Conservation (phyloP, 2,797 vertebrate genomes). For the Percopsis omiscomaycus region DNA sequence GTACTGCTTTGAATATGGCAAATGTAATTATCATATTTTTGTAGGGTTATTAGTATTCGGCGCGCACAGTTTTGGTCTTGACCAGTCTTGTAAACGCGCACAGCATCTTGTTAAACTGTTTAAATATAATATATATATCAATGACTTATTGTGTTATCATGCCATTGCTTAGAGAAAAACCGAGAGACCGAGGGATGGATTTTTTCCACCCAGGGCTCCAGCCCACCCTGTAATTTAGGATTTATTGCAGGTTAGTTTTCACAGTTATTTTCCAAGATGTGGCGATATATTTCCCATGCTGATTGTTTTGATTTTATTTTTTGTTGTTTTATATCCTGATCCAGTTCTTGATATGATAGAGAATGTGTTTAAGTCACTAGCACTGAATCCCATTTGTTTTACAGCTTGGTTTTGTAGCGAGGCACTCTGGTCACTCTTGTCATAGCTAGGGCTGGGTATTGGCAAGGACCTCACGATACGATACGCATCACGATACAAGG, state of each 20-base stretch:
- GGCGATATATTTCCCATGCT: slow-evolving; percentile 35
- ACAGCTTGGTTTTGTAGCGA: background rate
- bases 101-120: slow-evolving; percentile 29
- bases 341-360: slow-evolving; percentile 11
- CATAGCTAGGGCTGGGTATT: too few species aligned
- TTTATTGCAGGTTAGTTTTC: slow-evolving; percentile 61
- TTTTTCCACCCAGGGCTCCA: slow-evolving; percentile 39
- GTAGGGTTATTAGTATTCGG: slow-evolving; percentile 23
- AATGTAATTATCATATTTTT: slow-evolving; percentile 37
- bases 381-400: slow-evolving; percentile 7
- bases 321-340: background rate
- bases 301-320: slow-evolving; percentile 36
- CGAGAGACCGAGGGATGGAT: slow-evolving; percentile 27
- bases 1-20: slow-evolving; percentile 39
- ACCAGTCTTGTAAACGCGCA: slow-evolving; percentile 31
- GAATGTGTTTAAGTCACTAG: slow-evolving; percentile 5
- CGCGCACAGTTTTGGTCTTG: slow-evolving; percentile 14
- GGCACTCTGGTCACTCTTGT: background rate
- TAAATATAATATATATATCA: slow-evolving; percentile 41
- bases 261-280: slow-evolving; percentile 43
- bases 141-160: slow-evolving; percentile 60
- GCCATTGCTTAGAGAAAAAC: slow-evolving; percentile 39
- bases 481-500: too few species aligned
- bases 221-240: slow-evolving; percentile 65
- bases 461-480: too few species aligned